phyloP scores from a whole-genome alignment of 2,888 invertebrate species.

The Metopia argyrocephala region DNA sequence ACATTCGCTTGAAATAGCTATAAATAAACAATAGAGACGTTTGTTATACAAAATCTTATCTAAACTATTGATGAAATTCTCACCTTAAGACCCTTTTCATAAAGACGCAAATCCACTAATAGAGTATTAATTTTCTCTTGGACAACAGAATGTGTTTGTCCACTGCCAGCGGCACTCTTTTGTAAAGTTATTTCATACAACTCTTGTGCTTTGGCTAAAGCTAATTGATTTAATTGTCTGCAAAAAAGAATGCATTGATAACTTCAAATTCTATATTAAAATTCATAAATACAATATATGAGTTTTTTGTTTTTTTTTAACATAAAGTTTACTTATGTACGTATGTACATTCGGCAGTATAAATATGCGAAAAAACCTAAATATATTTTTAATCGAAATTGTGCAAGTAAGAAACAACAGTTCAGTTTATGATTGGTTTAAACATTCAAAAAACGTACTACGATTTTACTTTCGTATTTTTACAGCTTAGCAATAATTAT shows the following conservation, averaged over 20 bases:
- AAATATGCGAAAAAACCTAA: no score
- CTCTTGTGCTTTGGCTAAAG: constrained; percentile 84
- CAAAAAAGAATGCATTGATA: no score
- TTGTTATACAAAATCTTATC: neutral
- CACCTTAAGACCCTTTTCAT: constrained; percentile 87
- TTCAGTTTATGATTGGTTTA: no score
- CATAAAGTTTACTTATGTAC: neutral
- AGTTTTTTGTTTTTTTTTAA: neutral
- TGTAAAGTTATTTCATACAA: constrained; percentile 87
- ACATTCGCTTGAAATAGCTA: constrained; percentile 81
- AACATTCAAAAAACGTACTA: no score
- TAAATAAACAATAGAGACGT: no score
- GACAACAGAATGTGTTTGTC: constrained; percentile 88
- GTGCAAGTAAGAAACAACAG: no score
- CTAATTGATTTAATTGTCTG: constrained; percentile 84
- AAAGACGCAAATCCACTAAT: constrained; percentile 86
- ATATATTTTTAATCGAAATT: no score
- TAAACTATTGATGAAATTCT: neutral
- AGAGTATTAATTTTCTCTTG: constrained; percentile 90
- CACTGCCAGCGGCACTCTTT: constrained; percentile 80
- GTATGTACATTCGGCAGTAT: no score
- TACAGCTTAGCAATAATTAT: no score
- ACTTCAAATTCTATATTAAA: no score
- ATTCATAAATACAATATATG: no score
- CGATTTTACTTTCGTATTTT: no score